These are phyloP conservation scores for Calliphora vicina DNA, from an alignment of 1,140 invertebrate genomes.

Conservation along the genomic window DNA sequence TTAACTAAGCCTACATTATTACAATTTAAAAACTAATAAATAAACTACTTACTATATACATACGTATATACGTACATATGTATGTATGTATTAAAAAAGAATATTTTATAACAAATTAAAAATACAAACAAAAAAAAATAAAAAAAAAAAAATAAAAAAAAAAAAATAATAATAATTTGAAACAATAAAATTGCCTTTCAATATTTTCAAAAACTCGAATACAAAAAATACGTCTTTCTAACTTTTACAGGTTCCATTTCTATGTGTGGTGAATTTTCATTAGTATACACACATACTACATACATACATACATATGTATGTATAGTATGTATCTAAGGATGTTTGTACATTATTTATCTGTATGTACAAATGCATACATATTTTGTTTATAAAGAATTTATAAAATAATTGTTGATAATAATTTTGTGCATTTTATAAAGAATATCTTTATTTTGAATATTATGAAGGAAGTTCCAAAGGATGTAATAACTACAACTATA, in stretches of 20 bases:
- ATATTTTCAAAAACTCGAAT: not conserved
- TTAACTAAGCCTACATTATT: not conserved
- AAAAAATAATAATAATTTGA: too few species aligned
- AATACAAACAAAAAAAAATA: not conserved
- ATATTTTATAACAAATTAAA: not conserved
- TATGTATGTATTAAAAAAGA: not conserved
- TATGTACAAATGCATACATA: not conserved
- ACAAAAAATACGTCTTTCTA: not conserved
- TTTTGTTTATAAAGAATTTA: not conserved
- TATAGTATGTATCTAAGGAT: too few species aligned
- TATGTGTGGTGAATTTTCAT: too few species aligned
- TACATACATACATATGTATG: too few species aligned
- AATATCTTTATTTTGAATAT: not conserved
- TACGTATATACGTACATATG: too few species aligned
- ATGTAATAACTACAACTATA: not conserved
- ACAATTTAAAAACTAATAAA: slow-evolving; percentile 2
- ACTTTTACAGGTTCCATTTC: too few species aligned
- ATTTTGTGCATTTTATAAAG: slow-evolving; percentile 12
- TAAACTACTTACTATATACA: too few species aligned
- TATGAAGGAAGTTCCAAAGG: not conserved
- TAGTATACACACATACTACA: too few species aligned
- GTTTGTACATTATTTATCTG: too few species aligned
- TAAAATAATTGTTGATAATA: not conserved
- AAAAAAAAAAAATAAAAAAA: not conserved
- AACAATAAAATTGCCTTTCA: not conserved